Evolutionary conservation across 1,140 invertebrate genomes (phyloP), one percentile per base, ranked within the genome.

Genomic region (Branchinecta lindahli): DNA sequence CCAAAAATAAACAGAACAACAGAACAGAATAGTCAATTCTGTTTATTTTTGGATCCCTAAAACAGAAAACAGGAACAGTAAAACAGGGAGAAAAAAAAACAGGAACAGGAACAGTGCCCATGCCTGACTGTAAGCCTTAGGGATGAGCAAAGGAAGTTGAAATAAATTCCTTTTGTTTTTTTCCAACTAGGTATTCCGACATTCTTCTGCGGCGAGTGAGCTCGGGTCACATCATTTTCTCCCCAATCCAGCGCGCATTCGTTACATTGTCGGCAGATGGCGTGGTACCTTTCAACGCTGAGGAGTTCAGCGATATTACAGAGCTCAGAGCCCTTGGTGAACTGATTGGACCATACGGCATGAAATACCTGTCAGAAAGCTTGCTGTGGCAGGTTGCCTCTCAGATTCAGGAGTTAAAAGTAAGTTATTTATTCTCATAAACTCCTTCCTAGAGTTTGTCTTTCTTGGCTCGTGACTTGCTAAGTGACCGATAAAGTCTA

Each of bases 301-400:
- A 99, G 80, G 96, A 99, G 79, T 99, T 94, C 81, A 96, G 95
- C 0, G 96, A 99, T 80, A 88, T 97, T 6, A 96, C 94, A 79
- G 96, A 99, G 79, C 79, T 99, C n/a, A 82, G 94, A 73, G 89
- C 94, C 10, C 80, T 99, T 45, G 93, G 94, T n/a, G 96, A 99
- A 81, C 81, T 99, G 7, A 94, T 99, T 75, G 96, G 96, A 0
- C 96, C 96, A 0, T 99, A 98, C 80, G 96, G 96, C 2, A 96
- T 99, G 87, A 97, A 97, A 77, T 87, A 94, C 76, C 80, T 99
- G 5, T 95, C 92, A 78, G 96, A 99, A 81, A 93, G 91, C 33
- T 79, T 99, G 6, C 97, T 98, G 91, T 95, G 94, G 90, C 95
- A 98, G 75, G 94, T 98, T 74, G 89, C 94, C 4, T 94, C 91